Evolutionary conservation across 2,113 vertebrate species (phyloP).

Genomic region (Eira barbara): DNA sequence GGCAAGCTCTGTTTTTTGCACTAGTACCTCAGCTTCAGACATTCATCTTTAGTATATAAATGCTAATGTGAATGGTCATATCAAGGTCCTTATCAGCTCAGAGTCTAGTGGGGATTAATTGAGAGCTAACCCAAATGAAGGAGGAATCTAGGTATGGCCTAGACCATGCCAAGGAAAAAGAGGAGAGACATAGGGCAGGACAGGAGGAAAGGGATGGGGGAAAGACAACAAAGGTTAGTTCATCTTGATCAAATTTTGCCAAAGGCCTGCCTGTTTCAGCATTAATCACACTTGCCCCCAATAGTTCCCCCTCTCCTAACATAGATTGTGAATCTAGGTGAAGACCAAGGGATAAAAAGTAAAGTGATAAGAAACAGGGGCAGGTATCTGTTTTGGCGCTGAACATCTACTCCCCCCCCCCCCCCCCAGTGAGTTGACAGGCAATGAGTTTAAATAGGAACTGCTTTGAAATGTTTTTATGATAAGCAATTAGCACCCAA

Average conservation of each 20-base stretch:
- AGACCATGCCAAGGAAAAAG: not conserved
- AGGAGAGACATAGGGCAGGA: not conserved
- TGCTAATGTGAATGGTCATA: not conserved
- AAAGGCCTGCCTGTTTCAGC: not conserved
- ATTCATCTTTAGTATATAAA: not conserved
- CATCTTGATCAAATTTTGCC: not conserved
- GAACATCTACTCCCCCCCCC: not conserved
- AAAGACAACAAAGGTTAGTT: not conserved
- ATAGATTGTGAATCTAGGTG: not conserved
- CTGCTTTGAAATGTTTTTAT: not conserved
- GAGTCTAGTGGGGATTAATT: not conserved
- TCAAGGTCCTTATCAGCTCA: not conserved
- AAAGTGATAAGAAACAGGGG: not conserved
- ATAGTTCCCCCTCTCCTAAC: not conserved
- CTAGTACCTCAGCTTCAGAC: not conserved
- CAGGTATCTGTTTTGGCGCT: not conserved
- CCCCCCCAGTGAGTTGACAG: conserved; percentile 1
- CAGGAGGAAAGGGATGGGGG: not conserved
- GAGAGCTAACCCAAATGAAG: not conserved
- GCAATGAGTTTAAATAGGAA: not conserved
- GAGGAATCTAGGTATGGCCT: not conserved
- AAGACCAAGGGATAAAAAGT: not conserved
- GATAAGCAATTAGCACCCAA: not conserved
- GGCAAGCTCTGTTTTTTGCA: not conserved
- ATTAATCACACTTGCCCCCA: not conserved